Percentiles rank a stretch among this genome's conserved stretches.
These are phyloP conservation scores for Muraenolepis orangiensis DNA, from an alignment of 2,797 vertebrate species.

Conservation along the genomic window DNA sequence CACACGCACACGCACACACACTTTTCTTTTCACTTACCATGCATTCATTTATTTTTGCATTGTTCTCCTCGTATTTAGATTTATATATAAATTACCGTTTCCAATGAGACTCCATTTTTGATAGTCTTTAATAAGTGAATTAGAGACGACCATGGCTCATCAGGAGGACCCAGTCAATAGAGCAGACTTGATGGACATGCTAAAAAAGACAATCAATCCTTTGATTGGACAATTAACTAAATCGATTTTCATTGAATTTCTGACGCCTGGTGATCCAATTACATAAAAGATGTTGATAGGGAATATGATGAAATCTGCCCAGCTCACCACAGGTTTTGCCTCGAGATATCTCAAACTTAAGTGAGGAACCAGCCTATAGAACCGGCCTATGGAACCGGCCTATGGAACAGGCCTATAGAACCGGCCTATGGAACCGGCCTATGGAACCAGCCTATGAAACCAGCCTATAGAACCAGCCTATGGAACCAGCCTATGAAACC, in stretches of 20 bases:
- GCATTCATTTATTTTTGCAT: neutral
- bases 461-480: no score
- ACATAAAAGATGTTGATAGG: constrained; percentile 29
- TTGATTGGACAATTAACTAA: constrained; percentile 59
- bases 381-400: no score
- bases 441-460: no score
- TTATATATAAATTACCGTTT: neutral
- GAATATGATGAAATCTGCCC: neutral
- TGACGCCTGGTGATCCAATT: constrained; percentile 48
- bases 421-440: no score
- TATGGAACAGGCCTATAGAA: no score
- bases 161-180: constrained; percentile 36
- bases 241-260: constrained; percentile 46
- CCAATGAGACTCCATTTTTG: neutral
- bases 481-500: no score
- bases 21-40: neutral
- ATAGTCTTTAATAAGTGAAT: constrained; percentile 44
- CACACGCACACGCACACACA: neutral
- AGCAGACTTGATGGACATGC: constrained; percentile 36
- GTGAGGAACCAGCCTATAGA: no score
- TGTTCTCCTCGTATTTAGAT: neutral
- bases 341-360: no score
- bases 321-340: no score
- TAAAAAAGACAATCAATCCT: constrained; percentile 47
- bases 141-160: constrained; percentile 12